These are phyloP conservation scores for Pelodiscus sinensis DNA, from an alignment of 2,113 vertebrate genomes.

Conservation along the genomic window DNA sequence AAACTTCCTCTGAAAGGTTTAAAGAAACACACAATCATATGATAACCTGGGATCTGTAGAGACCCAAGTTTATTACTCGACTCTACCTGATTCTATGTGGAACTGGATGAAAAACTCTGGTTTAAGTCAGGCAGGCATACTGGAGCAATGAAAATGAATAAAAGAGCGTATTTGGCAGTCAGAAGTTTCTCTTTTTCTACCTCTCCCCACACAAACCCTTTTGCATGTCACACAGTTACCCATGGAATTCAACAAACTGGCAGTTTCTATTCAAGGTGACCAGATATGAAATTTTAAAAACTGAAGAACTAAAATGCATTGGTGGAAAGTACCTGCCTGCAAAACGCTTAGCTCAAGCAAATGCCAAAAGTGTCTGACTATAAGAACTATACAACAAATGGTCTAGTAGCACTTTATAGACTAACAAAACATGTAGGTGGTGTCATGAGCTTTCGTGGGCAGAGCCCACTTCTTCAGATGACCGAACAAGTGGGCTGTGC, in stretches of 20 bases:
- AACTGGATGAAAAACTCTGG: background rate
- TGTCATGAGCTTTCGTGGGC: no score
- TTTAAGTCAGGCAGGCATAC: background rate
- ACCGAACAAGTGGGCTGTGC: no score
- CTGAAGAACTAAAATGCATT: background rate
- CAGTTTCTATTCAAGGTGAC: background rate
- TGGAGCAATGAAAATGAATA: background rate
- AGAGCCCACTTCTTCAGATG: no score
- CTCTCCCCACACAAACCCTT: background rate
- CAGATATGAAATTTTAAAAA: background rate
- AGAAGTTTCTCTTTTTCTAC: background rate
- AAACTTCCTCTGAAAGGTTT: background rate
- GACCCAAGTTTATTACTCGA: background rate
- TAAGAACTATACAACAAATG: background rate
- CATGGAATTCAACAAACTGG: background rate
- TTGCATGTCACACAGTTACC: background rate
- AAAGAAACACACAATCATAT: background rate
- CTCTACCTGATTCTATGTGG: background rate
- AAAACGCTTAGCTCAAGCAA: background rate
- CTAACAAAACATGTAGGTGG: no score
- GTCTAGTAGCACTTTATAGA: background rate
- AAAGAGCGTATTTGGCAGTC: background rate
- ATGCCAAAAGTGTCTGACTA: background rate
- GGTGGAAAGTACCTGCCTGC: background rate
- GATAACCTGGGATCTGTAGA: background rate